These are phyloP conservation scores for Tychaedon coryphoeus DNA, from an alignment of 2,113 vertebrate species.

Conservation along the genomic window DNA sequence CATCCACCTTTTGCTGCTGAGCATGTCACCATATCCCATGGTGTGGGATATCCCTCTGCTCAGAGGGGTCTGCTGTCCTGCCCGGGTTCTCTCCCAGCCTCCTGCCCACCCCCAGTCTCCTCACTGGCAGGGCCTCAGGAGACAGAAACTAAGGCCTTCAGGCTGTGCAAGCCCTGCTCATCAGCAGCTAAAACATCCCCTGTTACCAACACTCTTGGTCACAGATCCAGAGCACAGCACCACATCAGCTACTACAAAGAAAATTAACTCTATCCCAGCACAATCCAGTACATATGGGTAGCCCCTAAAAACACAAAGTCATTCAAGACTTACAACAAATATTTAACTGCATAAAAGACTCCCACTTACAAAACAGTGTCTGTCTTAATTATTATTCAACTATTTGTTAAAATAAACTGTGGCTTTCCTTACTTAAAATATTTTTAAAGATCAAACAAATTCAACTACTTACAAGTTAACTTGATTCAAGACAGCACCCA, in stretches of 20 bases:
- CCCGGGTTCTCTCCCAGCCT: neutral
- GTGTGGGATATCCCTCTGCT: neutral
- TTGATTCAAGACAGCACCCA: slow-evolving; percentile 80
- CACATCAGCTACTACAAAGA: neutral
- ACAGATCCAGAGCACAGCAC: neutral
- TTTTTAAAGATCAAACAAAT: neutral
- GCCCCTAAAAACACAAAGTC: neutral
- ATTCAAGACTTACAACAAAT: neutral
- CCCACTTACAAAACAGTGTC: neutral
- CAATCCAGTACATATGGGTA: neutral
- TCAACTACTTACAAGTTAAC: slow-evolving; percentile 76
- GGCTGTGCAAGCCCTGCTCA: neutral
- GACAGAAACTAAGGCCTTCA: neutral
- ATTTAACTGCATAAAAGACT: neutral
- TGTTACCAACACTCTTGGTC: neutral
- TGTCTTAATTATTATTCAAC: neutral
- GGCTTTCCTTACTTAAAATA: neutral
- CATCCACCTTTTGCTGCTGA: neutral
- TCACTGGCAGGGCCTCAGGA: fast-evolving
- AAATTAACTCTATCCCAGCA: neutral
- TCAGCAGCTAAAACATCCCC: neutral
- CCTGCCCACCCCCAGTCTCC: neutral
- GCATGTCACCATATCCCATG: neutral
- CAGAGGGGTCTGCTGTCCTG: neutral
- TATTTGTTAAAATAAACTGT: neutral